A percentile compares a stretch with the other conserved stretches of the same genome.
Evolutionary conservation across 2,113 vertebrate species (phyloP).

Genomic region (Struthidea cinerea): DNA sequence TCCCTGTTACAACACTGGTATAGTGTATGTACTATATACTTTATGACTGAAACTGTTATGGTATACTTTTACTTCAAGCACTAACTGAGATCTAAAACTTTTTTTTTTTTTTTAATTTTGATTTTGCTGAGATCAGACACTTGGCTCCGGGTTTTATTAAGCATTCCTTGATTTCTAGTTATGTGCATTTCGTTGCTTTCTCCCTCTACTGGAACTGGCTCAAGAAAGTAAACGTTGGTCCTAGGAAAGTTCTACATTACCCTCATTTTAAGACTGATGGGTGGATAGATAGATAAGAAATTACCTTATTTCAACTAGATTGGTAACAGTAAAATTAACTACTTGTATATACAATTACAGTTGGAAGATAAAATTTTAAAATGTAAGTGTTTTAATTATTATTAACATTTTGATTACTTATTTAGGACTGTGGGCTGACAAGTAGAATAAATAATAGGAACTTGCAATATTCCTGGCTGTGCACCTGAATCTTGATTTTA

Average conservation of each 20-base stretch:
- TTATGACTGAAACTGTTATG: not conserved
- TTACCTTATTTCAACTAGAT: not conserved
- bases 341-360: not conserved
- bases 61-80: not conserved
- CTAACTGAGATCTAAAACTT: not conserved
- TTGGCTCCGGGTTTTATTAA: not conserved
- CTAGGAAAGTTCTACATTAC: not conserved
- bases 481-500: not conserved
- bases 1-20: not conserved
- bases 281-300: not conserved
- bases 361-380: not conserved
- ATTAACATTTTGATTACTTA: not conserved
- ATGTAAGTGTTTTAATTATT: not conserved
- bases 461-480: not conserved
- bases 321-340: not conserved
- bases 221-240: not conserved
- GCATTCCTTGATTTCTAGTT: not conserved
- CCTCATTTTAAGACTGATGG: not conserved
- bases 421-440: not conserved
- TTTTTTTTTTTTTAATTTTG: too few species aligned
- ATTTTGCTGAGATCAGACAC: not conserved
- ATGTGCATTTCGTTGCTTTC: not conserved
- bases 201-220: not conserved
- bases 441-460: not conserved
- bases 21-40: not conserved